Evolutionary conservation across 2,888 invertebrate genomes (phyloP).

Genomic region (Ophioninae sp.): DNA sequence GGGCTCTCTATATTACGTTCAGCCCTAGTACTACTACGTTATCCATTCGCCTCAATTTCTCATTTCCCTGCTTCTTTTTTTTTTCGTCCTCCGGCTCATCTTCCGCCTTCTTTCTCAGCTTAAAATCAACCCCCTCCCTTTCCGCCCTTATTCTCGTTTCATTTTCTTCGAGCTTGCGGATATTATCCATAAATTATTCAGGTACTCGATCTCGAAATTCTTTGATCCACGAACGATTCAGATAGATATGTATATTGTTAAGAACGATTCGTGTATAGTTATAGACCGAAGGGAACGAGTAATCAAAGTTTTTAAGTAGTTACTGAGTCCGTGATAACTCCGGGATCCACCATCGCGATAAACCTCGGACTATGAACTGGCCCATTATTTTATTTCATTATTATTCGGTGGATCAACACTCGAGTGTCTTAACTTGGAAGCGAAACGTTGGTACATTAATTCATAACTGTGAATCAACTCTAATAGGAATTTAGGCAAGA

Average conservation of each 20-base stretch:
- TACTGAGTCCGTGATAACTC: not conserved
- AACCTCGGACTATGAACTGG: not conserved
- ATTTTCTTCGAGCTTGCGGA: slow-evolving; percentile 45
- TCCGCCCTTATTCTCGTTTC: slow-evolving; percentile 37
- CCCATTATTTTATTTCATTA: not conserved
- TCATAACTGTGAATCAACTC: not conserved
- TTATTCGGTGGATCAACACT: not conserved
- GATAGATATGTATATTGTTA: slow-evolving; percentile 20
- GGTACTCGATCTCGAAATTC: slow-evolving; percentile 40
- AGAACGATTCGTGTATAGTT: slow-evolving; percentile 6
- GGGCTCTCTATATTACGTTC: slow-evolving; percentile 29
- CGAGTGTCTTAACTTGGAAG: not conserved
- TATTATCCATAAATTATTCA: slow-evolving; percentile 58
- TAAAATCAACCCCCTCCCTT: slow-evolving; percentile 5
- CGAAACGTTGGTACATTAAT: not conserved
- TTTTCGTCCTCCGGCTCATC: slow-evolving; percentile 30
- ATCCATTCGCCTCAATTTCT: slow-evolving; percentile 43
- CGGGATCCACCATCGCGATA: not conserved
- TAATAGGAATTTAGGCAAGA: not conserved
- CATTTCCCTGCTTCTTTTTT: slow-evolving; percentile 42
- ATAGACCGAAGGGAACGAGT: not conserved
- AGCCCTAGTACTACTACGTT: slow-evolving; percentile 28
- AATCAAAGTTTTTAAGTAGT: slow-evolving; percentile 5
- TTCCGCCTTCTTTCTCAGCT: slow-evolving; percentile 22
- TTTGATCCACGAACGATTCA: slow-evolving; percentile 51